Evolutionary conservation across 2,113 vertebrate species (phyloP).

Genomic region (Amphilophus citrinellus): DNA sequence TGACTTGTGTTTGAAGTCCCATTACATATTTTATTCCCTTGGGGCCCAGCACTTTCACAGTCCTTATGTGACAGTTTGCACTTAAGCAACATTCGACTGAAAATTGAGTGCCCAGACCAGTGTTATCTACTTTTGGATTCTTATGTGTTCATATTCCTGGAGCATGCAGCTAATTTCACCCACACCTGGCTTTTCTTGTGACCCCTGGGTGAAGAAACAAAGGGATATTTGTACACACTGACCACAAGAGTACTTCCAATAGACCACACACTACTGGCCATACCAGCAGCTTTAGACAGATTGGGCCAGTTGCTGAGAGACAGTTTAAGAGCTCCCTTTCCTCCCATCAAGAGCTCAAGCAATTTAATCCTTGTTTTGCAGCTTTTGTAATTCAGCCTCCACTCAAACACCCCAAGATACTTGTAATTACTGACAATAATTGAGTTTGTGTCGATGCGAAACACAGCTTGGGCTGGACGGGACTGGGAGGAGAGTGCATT

Average conservation of each 20-base stretch:
- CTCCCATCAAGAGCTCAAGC: slow-evolving; percentile 83
- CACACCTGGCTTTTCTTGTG: not conserved
- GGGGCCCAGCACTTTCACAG: too few species aligned
- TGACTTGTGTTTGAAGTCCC: not conserved
- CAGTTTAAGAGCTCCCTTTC: slow-evolving; percentile 87
- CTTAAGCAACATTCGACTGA: too few species aligned
- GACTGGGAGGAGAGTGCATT: slow-evolving; percentile 58
- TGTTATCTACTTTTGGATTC: not conserved
- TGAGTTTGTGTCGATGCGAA: slow-evolving; percentile 73
- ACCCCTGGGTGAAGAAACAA: not conserved
- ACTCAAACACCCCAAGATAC: slow-evolving; percentile 79
- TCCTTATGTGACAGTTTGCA: too few species aligned
- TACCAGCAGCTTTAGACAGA: slow-evolving; percentile 71
- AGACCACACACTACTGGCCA: slow-evolving; percentile 80
- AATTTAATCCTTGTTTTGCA: slow-evolving; percentile 85
- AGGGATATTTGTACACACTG: slow-evolving; percentile 33
- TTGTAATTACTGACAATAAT: slow-evolving; percentile 81
- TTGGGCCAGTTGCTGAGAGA: slow-evolving; percentile 81
- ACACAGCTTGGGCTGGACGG: slow-evolving; percentile 55
- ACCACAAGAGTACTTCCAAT: slow-evolving; percentile 75
- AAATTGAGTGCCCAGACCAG: too few species aligned
- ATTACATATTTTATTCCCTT: too few species aligned
- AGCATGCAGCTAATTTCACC: not conserved
- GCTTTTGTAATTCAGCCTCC: slow-evolving; percentile 79
- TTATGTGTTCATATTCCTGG: not conserved